Evolutionary conservation across 2,797 vertebrate species (phyloP).

Genomic region (Lophius americanus): DNA sequence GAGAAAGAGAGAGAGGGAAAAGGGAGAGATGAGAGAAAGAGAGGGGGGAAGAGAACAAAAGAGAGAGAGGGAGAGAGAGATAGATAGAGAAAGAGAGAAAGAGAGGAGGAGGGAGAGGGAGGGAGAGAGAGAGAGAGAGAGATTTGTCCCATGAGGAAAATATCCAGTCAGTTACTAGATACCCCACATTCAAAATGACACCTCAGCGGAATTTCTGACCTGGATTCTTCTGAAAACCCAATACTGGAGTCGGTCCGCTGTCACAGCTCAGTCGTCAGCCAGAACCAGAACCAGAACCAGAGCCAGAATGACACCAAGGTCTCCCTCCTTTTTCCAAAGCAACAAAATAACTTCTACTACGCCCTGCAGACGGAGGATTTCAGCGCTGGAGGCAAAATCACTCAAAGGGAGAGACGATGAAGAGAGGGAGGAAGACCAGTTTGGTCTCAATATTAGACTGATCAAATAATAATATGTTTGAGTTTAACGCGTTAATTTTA

Average conservation of each 20-base stretch:
- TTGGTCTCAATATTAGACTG: conserved; percentile 66
- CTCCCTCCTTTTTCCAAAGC: conserved; percentile 42
- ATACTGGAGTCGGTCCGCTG: conserved; percentile 25
- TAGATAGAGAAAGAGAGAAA: too few relatives aligned
- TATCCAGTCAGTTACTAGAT: conserved; percentile 46
- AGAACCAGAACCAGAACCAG: background rate
- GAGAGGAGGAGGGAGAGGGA: too few relatives aligned
- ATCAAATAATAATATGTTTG: background rate
- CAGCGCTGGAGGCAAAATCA: conserved; percentile 66
- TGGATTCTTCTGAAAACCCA: conserved; percentile 24
- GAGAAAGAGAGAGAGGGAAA: too few relatives aligned
- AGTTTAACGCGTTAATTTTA: too few relatives aligned
- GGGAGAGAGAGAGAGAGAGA: conserved; percentile 1
- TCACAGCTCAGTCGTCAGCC: conserved; percentile 23
- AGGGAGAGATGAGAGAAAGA: too few relatives aligned
- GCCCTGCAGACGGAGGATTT: conserved; percentile 59
- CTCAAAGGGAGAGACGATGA: conserved; percentile 21
- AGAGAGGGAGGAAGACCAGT: conserved; percentile 35
- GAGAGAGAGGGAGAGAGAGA: too few relatives aligned
- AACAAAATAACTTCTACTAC: conserved; percentile 54
- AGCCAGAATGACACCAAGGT: conserved; percentile 15
- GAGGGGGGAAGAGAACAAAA: too few relatives aligned
- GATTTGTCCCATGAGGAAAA: conserved; percentile 42
- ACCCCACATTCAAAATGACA: conserved; percentile 32
- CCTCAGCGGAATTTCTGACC: conserved; percentile 32